Evolutionary conservation across 2,797 vertebrate genomes (phyloP), one percentile per base, ranked within the genome.

Genomic region (Tauraco hartlaubi): DNA sequence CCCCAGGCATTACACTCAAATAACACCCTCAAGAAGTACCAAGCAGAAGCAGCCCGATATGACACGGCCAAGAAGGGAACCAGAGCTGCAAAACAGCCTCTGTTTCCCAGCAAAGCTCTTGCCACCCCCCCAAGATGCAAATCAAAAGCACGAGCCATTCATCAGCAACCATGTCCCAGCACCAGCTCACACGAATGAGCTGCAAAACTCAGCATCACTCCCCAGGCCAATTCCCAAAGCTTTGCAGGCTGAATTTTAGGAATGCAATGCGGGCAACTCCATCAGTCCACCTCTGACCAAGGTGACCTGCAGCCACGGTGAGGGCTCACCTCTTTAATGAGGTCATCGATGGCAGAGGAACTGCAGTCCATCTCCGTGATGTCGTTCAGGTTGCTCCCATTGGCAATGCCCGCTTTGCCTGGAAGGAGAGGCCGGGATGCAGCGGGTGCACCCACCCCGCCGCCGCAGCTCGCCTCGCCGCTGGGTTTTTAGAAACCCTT

Each of bases 301-400:
- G 54, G 49, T 0, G 0, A 15, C 22, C 43, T 10, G 7, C 26
- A 22, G 37, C 46, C 55, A 8, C 1, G 0, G 12, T 6, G 14
- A 41, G 39, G 26, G 9, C 96, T 98, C 69, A 99, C 99, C 98
- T 99, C 99, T 96, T 99, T 99, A 22, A 99, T 99, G 56, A 99
- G 95, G n/a, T 99, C 99, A 0, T 99, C 99, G 2, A 99, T 97
- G 7, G 99, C 98, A 3, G 98, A 97, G 35, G 99, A 97, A 35
- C 98, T 98, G 82, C 99, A 99, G 71, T 99, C 99, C 98, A 99
- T 99, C 48, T 99, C 99, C 0, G 95, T 26, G 26, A 97, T 94
- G 0, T 99, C 99, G 1, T 54, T 98, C 64, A 97, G 94, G 87
- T 97, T 77, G 74, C 90, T 92, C 35, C 98, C 94, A 1, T 39